Evolutionary conservation across 2,888 invertebrate genomes (phyloP).

Genomic region (Eubasilissa splendida): DNA sequence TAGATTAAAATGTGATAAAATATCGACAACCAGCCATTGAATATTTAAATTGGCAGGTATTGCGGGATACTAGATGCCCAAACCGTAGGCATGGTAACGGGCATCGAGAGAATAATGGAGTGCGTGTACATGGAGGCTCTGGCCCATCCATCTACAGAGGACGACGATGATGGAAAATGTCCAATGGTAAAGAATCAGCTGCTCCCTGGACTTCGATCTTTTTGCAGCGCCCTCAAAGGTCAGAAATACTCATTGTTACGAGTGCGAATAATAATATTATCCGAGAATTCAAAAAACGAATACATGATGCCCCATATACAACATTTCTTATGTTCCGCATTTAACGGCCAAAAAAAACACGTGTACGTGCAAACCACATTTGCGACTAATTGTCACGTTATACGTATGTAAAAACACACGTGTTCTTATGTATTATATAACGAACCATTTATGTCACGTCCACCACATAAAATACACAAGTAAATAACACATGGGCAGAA

Average conservation of each 20-base stretch:
- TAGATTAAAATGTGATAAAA: too few species aligned
- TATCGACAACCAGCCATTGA: too few species aligned
- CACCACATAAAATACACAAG: too few species aligned
- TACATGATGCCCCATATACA: too few species aligned
- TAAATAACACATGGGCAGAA: too few species aligned
- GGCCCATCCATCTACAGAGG: slow-evolving; percentile 85
- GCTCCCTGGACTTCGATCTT: slow-evolving; percentile 86
- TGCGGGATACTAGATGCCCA: slow-evolving; percentile 87
- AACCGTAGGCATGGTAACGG: slow-evolving; percentile 86
- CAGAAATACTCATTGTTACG: neutral
- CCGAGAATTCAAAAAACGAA: too few species aligned
- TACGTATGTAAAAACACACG: too few species aligned
- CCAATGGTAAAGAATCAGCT: slow-evolving; percentile 88
- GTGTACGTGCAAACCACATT: neutral
- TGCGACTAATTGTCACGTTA: too few species aligned
- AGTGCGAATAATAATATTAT: neutral
- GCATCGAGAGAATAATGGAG: slow-evolving; percentile 90
- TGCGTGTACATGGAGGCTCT: slow-evolving; percentile 92
- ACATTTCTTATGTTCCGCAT: too few species aligned
- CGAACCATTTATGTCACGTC: too few species aligned
- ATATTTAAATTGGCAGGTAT: slow-evolving; percentile 67
- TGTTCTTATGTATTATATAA: too few species aligned
- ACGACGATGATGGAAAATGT: slow-evolving; percentile 85
- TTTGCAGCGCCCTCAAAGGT: slow-evolving; percentile 92
- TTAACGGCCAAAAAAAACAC: neutral